Base-by-base conservation (phyloP, 2,888 invertebrate species). In the Morpho deidamia region DNA sequence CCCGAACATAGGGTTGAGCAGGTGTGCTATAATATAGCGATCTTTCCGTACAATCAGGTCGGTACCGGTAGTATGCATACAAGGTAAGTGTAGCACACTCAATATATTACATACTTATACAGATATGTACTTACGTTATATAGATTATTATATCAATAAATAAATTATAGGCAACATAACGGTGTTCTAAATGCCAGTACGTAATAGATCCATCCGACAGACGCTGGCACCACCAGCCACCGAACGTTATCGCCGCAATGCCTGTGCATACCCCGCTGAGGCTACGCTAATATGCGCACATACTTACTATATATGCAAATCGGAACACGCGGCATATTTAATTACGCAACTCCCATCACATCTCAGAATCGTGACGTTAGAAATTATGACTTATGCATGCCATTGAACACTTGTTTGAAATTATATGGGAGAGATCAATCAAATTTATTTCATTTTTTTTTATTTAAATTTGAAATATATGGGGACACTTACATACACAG, bases 171-270 rank as follows among this genome's bases (percentile, higher is more conserved):
- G 56, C 38, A 62, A 61, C 55, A 60, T 39, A 51, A 23, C 46
- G 55, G 50, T 53, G 40, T 23, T 41, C 41, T 23, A 41, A 54
- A 58, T 48, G 44, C 52, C 44, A 51, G 51, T 61, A 67, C 62
- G 72, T 67, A 67, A 71, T 64, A 61, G 66, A 64, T 63, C 62
- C 60, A 53, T 46, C n/a, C 34, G 11, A 63, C 81, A 82, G 79
- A 79, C 70, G 71, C 70, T 74, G 79, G 81, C 64, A 71, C 71
- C 66, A 67, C 82, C 82, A 79, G 81, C 78, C 81, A 76, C 82
- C 71, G 79, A 64, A 66, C 64, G 68, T 76, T 80, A 80, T 78
- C 76, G 68, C 60, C 53, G 59, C 53, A 55, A 57, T 59, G 51
- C 46, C 37, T 4, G 42, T 50, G 49, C 52, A 52, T 46, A 53